Evolutionary conservation across 2,888 invertebrate species (phyloP), one percentile per base, ranked within the genome.

Genomic region (Biston stratarius): DNA sequence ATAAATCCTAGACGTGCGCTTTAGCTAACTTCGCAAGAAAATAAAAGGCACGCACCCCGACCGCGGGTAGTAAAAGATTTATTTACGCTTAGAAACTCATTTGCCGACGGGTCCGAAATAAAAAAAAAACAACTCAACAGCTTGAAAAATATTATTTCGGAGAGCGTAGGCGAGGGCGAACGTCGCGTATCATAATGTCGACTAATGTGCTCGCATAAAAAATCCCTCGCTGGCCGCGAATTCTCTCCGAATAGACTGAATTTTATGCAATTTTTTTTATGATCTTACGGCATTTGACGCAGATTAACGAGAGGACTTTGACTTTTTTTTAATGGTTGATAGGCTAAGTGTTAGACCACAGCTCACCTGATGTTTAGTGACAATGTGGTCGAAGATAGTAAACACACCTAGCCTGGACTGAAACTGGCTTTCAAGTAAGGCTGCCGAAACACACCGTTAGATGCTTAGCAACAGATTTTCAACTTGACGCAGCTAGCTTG

Each of bases 71-170:
- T 80, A 80, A 83, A 82, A 87, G 86, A 88, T 91, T 90, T 90
- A 90, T 90, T 87, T 83, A 82, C 88, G 87, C 86, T 91, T 88
- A 91, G 89, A 88, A 90, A 86, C 91, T 90, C 91, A 89, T 91
- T 91, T 90, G 85, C 86, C 77, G 80, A 75, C 79, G 75, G 74
- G 81, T 78, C 79, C 82, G 76, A 87, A 90, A 91, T 89, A 90
- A 90, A 90, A 89, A 90, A 90, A 90, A 89, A 88, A 83, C 84
- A 84, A 84, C 85, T 84, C 84, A 88, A 89, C 89, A 89, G 89
- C 88, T 87, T 88, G 87, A 89, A 90, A 90, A 88, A 91, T 91
- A 90, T 88, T 89, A 87, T 90, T 88, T 85, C 77, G 74, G 84
- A 78, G 79, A 83, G 82, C 81, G 84, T 74, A 75, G 80, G 60